These are phyloP conservation scores for Branchellion lobata DNA, from an alignment of 2,888 invertebrate species.

Conservation along the genomic window DNA sequence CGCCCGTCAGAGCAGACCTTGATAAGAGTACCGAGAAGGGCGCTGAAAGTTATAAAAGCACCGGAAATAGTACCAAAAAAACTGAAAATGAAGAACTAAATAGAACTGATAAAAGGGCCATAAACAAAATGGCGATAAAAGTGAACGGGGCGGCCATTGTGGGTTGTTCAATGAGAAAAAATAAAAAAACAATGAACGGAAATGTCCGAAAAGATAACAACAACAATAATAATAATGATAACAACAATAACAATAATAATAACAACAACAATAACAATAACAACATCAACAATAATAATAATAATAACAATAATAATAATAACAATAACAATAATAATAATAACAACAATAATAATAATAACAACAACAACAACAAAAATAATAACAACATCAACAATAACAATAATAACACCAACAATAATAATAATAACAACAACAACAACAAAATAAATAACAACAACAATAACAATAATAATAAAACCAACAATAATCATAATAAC, in stretches of 20 bases:
- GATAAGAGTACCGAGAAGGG: background rate
- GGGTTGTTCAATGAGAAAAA: too few relatives aligned
- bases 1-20: too few relatives aligned
- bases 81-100: background rate
- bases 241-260: slow-evolving; percentile 6
- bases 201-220: background rate
- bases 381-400: background rate
- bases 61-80: background rate
- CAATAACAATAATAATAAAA: background rate
- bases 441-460: background rate
- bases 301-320: background rate
- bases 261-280: slow-evolving; percentile 2
- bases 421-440: background rate
- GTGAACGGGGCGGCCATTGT: background rate
- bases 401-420: background rate
- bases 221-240: background rate
- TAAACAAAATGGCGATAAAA: background rate
- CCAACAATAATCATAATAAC: background rate
- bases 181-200: background rate
- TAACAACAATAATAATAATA: slow-evolving; percentile 9
- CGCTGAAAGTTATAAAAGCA: background rate
- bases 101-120: background rate
- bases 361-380: background rate
- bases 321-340: background rate
- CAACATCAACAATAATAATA: background rate